Evolutionary conservation across 2,113 vertebrate genomes (phyloP), one percentile per base, ranked within the genome.

Genomic region (Oenanthe oenanthe): DNA sequence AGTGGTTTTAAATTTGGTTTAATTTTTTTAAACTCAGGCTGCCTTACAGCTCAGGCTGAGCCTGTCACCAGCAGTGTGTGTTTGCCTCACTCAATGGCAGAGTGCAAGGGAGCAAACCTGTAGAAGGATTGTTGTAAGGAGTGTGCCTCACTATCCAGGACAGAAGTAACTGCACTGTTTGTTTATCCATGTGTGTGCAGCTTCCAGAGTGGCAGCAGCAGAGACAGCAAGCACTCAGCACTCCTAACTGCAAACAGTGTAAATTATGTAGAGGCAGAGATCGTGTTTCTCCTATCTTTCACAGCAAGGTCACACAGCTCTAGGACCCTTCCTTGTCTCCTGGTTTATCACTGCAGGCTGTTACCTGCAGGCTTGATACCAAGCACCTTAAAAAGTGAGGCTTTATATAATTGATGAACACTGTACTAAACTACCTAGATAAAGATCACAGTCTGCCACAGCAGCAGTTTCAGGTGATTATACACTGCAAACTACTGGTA

Each of bases 181-280:
- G 43, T 45, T 76, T 73, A 73, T 19, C 73, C 45, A 10, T 0
- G 1, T 21, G 22, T 3, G 21, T 15, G 62, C 36, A 56, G 63
- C 29, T 77, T 53, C 34, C 47, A 32, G n/a, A 29, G 34, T 0
- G 6, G 42, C 24, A 40, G 53, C n/a, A 50, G 50, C 36, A 84
- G 50, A 54, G 65, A 56, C 7, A 71, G 56, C 53, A 58, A 63
- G 65, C 48, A 85, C 16, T 32, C 54, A 57, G 38, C 29, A 38
- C 51, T 73, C 22, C 28, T 31, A 38, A 26, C 66, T 53, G 38
- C 50, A 58, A 81, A 74, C 50, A 31, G 26, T 0, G 7, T 85
- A 51, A 91, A 88, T 90, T 88, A 92, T 51, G 48, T 22, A 97
- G 54, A 51, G 56, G 67, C 29, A 83, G 54, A 47, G 83, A 91